Evolutionary conservation across 1,140 invertebrate genomes (phyloP).

Genomic region (Bombus ignitus): DNA sequence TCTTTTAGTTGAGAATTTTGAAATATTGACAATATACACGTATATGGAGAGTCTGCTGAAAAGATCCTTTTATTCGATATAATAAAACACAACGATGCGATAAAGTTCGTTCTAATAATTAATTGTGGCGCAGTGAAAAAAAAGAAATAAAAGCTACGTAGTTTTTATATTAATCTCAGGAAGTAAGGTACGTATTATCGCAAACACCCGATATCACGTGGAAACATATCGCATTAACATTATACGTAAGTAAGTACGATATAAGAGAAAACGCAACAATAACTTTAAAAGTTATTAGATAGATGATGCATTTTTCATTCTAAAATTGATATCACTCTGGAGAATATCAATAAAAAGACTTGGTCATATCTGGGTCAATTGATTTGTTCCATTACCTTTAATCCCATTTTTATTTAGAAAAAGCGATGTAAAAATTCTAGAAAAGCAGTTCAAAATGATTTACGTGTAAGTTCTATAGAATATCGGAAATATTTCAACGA

Average conservation of each 20-base stretch:
- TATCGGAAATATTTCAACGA: background rate
- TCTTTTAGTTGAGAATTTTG: too few species aligned
- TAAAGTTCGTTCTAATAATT: background rate
- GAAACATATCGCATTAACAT: background rate
- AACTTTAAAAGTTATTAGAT: background rate
- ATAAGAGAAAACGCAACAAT: background rate
- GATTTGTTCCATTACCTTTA: too few species aligned
- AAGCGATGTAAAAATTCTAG: too few species aligned
- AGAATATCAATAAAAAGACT: too few species aligned
- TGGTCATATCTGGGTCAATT: too few species aligned
- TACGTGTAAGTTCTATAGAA: background rate
- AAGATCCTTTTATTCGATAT: too few species aligned
- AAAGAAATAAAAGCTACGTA: background rate
- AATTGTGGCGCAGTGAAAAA: background rate
- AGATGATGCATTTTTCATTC: background rate
- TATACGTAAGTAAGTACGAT: background rate
- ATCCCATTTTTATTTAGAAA: too few species aligned
- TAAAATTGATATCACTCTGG: too few species aligned
- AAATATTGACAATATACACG: too few species aligned
- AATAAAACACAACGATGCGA: background rate
- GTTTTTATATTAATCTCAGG: background rate
- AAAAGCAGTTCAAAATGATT: background rate
- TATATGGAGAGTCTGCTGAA: too few species aligned
- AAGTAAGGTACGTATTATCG: background rate
- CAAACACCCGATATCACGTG: background rate